Percentiles rank a stretch among this genome's conserved stretches.
Evolutionary conservation across 2,888 invertebrate genomes (phyloP).

Genomic region (Nudaria mundana): DNA sequence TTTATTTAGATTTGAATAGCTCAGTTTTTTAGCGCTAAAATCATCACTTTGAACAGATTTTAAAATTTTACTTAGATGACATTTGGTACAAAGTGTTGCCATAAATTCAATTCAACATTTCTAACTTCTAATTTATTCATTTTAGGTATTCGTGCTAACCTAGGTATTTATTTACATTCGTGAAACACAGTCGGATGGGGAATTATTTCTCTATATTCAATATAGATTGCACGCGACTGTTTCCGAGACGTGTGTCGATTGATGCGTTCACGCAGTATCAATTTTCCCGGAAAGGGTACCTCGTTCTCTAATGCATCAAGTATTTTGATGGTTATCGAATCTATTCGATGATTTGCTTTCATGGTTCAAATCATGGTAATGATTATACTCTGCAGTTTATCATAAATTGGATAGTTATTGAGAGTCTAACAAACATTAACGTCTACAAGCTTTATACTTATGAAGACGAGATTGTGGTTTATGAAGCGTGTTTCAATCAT

Average conservation of each 20-base stretch:
- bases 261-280: slow-evolving; percentile 57
- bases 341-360: slow-evolving; percentile 18
- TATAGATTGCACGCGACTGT: slow-evolving; percentile 29
- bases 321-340: slow-evolving; percentile 23
- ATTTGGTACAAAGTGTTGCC: too few relatives aligned
- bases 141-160: too few relatives aligned
- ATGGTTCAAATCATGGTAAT: slow-evolving; percentile 1
- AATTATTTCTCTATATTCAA: too few relatives aligned
- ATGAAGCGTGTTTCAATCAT: not conserved
- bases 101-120: too few relatives aligned
- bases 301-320: slow-evolving; percentile 25
- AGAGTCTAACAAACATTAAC: not conserved
- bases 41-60: too few relatives aligned
- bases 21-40: too few relatives aligned
- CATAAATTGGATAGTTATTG: slow-evolving; percentile 1
- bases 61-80: too few relatives aligned
- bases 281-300: slow-evolving; percentile 49
- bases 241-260: slow-evolving; percentile 27
- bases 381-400: slow-evolving; percentile 1
- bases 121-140: too few relatives aligned
- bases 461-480: not conserved
- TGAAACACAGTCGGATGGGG: too few relatives aligned
- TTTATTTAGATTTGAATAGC: too few relatives aligned
- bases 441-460: too few relatives aligned
- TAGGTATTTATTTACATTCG: too few relatives aligned